Evolutionary conservation across 2,888 invertebrate species (phyloP).

Genomic region (Danaus chrysippus): DNA sequence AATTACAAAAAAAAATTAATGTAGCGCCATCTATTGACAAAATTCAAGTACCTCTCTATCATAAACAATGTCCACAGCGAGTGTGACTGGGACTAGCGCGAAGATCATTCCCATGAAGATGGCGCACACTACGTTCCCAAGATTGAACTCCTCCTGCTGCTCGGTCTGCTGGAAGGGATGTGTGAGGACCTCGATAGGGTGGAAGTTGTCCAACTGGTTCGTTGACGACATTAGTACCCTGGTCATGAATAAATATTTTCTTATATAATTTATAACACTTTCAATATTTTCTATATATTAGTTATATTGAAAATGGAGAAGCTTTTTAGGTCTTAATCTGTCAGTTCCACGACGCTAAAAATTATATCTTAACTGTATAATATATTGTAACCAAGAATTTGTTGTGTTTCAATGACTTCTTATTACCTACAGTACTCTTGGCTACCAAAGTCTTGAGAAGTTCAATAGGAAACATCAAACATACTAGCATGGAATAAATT

Average conservation of each 20-base stretch:
- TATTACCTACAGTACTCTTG: too few relatives aligned
- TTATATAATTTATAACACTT: neutral
- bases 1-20: slow-evolving; percentile 6
- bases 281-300: too few relatives aligned
- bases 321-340: too few relatives aligned
- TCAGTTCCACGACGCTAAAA: too few relatives aligned
- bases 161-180: slow-evolving; percentile 87
- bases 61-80: slow-evolving; percentile 89
- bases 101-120: slow-evolving; percentile 90
- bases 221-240: slow-evolving; percentile 63
- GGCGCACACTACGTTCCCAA: slow-evolving; percentile 85
- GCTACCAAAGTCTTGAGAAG: too few relatives aligned
- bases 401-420: too few relatives aligned
- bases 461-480: too few relatives aligned
- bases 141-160: slow-evolving; percentile 85
- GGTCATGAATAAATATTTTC: slow-evolving; percentile 13
- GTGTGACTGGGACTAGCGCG: slow-evolving; percentile 85
- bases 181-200: slow-evolving; percentile 81
- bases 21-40: too few relatives aligned
- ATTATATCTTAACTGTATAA: too few relatives aligned
- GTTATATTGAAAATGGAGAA: too few relatives aligned
- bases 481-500: too few relatives aligned
- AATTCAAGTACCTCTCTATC: slow-evolving; percentile 85
- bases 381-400: too few relatives aligned
- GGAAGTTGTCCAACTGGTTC: slow-evolving; percentile 61